These are phyloP conservation scores for Trachelipus rathkii DNA, from an alignment of 1,140 invertebrate species.

Conservation along the genomic window DNA sequence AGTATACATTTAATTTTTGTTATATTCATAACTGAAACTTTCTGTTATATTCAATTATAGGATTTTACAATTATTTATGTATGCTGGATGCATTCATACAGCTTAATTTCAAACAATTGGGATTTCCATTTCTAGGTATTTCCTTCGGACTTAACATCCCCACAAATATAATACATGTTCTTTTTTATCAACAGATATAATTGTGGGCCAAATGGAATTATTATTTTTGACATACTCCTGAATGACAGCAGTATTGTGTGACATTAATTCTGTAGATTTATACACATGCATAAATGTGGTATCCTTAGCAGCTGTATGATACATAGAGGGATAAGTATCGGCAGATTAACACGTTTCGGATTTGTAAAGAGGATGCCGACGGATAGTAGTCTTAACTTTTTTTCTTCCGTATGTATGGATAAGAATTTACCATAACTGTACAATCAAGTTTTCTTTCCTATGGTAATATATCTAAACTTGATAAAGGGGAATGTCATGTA, in stretches of 20 bases:
- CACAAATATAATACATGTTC: conserved; percentile 69
- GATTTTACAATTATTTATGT: conserved; percentile 94
- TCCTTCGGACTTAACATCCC: conserved; percentile 71
- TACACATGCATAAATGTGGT: conserved; percentile 82
- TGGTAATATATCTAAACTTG: conserved; percentile 76
- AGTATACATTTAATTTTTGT: conserved; percentile 69
- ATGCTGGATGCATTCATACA: conserved; percentile 76
- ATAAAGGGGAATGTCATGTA: conserved; percentile 81
- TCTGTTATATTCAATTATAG: conserved; percentile 84
- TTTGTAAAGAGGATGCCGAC: conserved; percentile 74
- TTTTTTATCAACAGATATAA: conserved; percentile 79
- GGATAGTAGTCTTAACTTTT: conserved; percentile 74
- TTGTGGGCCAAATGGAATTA: conserved; percentile 83
- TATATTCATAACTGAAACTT: conserved; percentile 84
- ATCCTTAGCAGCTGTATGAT: conserved; percentile 71
- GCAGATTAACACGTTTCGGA: conserved; percentile 72
- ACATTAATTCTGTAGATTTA: conserved; percentile 76
- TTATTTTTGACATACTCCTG: conserved; percentile 63
- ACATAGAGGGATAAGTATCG: conserved; percentile 74
- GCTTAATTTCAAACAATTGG: conserved; percentile 69
- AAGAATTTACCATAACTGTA: conserved; percentile 85
- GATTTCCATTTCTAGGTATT: conserved; percentile 55
- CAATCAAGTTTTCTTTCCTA: conserved; percentile 80
- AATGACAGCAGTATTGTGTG: conserved; percentile 76
- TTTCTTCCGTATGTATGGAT: conserved; percentile 82